Conservation (phyloP, 2,797 vertebrate genomes). For the Spinibarbus caldwelli region DNA sequence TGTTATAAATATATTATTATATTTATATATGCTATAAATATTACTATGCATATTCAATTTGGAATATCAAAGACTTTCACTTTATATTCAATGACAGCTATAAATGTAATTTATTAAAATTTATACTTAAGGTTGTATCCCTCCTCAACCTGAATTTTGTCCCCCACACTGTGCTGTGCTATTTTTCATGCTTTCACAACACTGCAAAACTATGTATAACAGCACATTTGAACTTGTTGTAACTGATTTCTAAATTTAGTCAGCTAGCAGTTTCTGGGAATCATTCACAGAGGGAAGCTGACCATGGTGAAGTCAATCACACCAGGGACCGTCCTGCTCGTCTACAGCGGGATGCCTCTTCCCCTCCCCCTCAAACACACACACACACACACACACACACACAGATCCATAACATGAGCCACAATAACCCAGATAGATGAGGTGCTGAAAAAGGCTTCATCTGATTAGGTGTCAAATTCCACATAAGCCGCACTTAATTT, state of each 20-base stretch:
- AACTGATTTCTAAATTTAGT: conserved; percentile 35
- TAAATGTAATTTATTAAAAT: neutral
- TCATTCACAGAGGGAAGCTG: conserved; percentile 29
- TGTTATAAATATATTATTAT: no score
- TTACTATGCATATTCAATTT: neutral
- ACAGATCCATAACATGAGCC: neutral
- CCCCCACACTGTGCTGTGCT: neutral
- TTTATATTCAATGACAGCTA: neutral
- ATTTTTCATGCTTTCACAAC: conserved; percentile 4
- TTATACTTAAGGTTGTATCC: neutral
- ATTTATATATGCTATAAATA: no score
- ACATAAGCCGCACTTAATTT: neutral
- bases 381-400: neutral
- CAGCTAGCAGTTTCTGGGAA: conserved; percentile 34
- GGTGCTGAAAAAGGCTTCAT: conserved; percentile 12
- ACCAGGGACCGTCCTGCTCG: neutral
- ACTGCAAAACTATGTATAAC: neutral
- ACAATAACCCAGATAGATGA: conserved; percentile 11
- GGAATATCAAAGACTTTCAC: neutral
- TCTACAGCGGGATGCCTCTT: neutral
- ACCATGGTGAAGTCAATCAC: conserved; percentile 35
- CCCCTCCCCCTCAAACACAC: neutral
- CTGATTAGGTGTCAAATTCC: conserved; percentile 14
- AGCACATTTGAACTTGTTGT: conserved; percentile 8
- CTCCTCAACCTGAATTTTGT: neutral